Conservation (phyloP, 2,113 vertebrate genomes). For the Brachyhypopomus gauderio region DNA sequence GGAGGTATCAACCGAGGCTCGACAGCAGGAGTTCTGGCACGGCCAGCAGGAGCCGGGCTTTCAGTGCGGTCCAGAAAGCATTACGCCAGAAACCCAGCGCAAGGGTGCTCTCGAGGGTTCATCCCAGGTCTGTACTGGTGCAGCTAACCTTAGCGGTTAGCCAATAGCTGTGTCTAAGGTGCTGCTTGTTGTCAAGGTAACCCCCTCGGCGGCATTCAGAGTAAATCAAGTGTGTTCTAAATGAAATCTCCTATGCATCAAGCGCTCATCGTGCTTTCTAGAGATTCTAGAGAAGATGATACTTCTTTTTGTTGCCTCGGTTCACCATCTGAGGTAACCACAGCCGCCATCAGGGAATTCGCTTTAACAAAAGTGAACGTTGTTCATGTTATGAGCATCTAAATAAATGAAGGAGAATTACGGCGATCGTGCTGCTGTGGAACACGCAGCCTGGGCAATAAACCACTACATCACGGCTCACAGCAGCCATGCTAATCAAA, state of each 20-base stretch:
- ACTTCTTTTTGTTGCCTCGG: background rate
- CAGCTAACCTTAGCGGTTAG: background rate
- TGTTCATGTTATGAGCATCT: slow-evolving; percentile 45
- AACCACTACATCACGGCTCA: slow-evolving; percentile 2
- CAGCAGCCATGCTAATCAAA: slow-evolving; percentile 21
- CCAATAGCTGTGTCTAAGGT: background rate
- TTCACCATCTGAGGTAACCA: background rate
- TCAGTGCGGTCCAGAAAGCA: background rate
- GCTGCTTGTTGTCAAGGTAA: background rate
- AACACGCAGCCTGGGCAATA: background rate
- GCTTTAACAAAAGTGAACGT: slow-evolving; percentile 44
- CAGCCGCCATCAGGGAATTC: slow-evolving; percentile 27
- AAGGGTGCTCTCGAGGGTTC: background rate
- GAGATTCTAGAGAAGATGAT: slow-evolving; percentile 1
- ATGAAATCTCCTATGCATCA: too few species aligned
- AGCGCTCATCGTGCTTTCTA: background rate
- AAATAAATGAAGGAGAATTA: slow-evolving; percentile 43
- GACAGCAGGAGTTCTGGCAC: background rate
- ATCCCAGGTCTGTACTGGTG: background rate
- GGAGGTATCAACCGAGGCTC: background rate
- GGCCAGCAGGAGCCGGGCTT: background rate
- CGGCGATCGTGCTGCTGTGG: background rate
- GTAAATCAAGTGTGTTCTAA: background rate
- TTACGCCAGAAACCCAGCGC: background rate
- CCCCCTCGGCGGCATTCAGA: background rate